Evolutionary conservation across 2,888 invertebrate species (phyloP), one percentile per base, ranked within the genome.

Genomic region (Chromoteleia sp.): DNA sequence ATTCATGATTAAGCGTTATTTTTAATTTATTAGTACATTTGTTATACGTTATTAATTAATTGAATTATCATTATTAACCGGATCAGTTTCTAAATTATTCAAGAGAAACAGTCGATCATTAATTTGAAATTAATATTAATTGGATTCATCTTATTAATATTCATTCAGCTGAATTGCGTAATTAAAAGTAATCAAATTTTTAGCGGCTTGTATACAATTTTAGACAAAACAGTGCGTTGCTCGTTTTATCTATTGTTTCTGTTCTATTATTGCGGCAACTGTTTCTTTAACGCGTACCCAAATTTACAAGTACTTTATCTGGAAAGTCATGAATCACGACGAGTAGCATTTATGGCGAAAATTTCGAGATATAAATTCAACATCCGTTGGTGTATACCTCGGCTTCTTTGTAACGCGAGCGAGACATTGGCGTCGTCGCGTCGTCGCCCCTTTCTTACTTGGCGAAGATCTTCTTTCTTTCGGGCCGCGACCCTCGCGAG

Each of bases 361-460:
- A 25, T 71, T 73, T 59, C 12, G 30, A 19, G 54, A 45, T 45
- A 61, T 61, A 73, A 73, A 74, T 50, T 39, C 36, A 25, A 54
- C 45, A 45, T 76, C 15, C 39, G 39, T 15, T 33, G 14, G 12
- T 21, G 19, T 56, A 39, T 19, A 50, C 5, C 36, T 12, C 2
- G 30, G 54, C 45, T 71, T 79, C 67, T 73, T 73, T 79, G 71
- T 67, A 58, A 59, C 50, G 30, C 63, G 63, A 78, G 65, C 39
- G 39, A 77, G 58, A 65, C 67, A 39, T 33, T 50, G 78, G 77
- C 70, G 77, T 77, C 77, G 56, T 77, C 77, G 56, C 70, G 70
- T 71, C 77, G 77, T 78, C 78, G 78, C 65, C 71, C 76, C 59
- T 73, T 77, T 78, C 78, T 71, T 67, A 36, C 70, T 71, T 43